Percentiles rank a stretch among this genome's conserved stretches.
These are phyloP conservation scores for Prionailurus bengalensis DNA, from an alignment of 2,113 vertebrate species.

Conservation along the genomic window DNA sequence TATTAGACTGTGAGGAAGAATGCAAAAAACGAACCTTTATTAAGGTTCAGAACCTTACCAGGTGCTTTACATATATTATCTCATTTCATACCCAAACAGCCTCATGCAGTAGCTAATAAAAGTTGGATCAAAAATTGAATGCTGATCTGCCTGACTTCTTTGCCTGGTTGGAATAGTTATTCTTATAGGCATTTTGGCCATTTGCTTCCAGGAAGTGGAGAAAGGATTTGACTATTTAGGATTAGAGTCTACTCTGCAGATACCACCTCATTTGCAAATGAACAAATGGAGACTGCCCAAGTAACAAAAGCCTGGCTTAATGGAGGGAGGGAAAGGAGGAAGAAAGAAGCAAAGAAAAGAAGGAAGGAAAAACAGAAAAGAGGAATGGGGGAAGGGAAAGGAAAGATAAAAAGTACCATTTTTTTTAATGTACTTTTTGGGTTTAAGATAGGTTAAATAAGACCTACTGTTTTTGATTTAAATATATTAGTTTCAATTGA, in stretches of 20 bases:
- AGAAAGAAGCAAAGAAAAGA: background rate
- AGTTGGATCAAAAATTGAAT: background rate
- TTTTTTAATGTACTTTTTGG: conserved; percentile 61
- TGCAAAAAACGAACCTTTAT: conserved; percentile 1
- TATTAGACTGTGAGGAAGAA: background rate
- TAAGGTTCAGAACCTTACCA: background rate
- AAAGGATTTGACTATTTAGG: background rate
- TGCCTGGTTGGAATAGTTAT: background rate
- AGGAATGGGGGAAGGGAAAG: background rate
- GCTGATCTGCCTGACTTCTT: background rate
- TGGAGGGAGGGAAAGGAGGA: background rate
- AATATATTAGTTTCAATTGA: conserved; percentile 81
- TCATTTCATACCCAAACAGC: background rate
- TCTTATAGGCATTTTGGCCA: background rate
- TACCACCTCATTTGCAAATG: background rate
- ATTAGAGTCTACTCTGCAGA: background rate
- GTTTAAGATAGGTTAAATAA: conserved; percentile 75
- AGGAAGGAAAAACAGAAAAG: background rate
- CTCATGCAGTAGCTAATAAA: background rate
- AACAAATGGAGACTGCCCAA: background rate
- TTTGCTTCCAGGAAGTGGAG: background rate
- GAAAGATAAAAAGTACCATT: background rate
- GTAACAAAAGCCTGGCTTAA: background rate
- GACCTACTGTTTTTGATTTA: conserved; percentile 82
- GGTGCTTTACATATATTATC: background rate